phyloP scores from a whole-genome alignment of 2,797 vertebrate species.

The Sebastes iracundus region DNA sequence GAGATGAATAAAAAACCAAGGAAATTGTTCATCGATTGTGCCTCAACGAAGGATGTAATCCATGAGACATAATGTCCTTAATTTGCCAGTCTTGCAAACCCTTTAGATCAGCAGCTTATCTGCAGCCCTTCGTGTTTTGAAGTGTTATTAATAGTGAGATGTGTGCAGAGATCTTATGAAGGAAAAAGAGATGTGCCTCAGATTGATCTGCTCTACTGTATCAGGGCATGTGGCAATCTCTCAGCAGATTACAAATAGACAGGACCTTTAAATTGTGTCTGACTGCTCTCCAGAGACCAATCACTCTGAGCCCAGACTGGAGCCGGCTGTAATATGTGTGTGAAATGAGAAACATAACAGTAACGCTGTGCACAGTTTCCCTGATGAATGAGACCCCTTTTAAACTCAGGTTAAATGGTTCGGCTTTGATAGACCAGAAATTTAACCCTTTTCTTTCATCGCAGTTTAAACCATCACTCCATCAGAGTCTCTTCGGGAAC shows the following conservation, averaged over 20 bases:
- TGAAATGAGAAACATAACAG: constrained; percentile 69
- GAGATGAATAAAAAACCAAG: constrained; percentile 55
- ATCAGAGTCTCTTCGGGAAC: neutral
- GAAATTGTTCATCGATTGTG: constrained; percentile 60
- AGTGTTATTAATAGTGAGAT: constrained; percentile 56
- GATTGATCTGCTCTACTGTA: constrained; percentile 66
- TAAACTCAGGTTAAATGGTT: constrained; percentile 53
- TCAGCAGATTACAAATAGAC: constrained; percentile 71
- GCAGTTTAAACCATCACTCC: neutral
- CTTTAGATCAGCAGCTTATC: constrained; percentile 60
- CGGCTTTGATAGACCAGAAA: constrained; percentile 45
- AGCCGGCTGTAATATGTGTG: constrained; percentile 59
- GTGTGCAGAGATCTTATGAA: constrained; percentile 30
- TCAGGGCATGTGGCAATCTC: constrained; percentile 64
- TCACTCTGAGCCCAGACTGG: constrained; percentile 40
- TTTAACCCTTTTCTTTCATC: constrained; percentile 39
- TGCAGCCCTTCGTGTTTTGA: constrained; percentile 50
- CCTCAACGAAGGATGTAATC: constrained; percentile 46
- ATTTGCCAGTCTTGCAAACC: constrained; percentile 63
- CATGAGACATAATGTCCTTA: constrained; percentile 59
- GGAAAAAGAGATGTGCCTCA: constrained; percentile 39
- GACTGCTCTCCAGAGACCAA: constrained; percentile 68
- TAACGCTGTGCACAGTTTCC: constrained; percentile 40
- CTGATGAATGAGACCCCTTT: constrained; percentile 59
- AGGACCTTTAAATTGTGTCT: constrained; percentile 71